Evolutionary conservation across 2,888 invertebrate species (phyloP), one percentile per base, ranked within the genome.

Genomic region (Dynastes hyllus): DNA sequence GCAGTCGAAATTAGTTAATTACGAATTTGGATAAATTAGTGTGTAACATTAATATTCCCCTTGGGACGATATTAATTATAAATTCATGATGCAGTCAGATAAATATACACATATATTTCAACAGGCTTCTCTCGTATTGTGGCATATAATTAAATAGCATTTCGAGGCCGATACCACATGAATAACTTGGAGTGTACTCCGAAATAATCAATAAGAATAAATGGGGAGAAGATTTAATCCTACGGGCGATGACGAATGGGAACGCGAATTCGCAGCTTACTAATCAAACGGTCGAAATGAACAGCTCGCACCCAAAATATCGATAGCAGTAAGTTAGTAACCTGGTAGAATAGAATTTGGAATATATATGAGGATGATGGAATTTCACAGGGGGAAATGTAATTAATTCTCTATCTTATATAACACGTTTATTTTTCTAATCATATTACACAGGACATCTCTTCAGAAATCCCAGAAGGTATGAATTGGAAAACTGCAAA

Each of bases 51-150:
- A 53, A 53, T 16, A 53, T 16, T 53, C 13, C 16, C 16, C 53
- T 6, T 5, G 13, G 16, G 53, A 53, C 13, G 6, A n/a, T 1
- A 53, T 53, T 16, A 22, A 61, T 61, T 27, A 61, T 29, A 29
- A 61, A 61, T 61, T 61, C 16, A 22, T 61, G 22, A 22, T 27
- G 16, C 27, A 29, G 22, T 27, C 61, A 29, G 29, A 29, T 29
- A 11, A 27, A 61, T 29, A 22, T 61, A 61, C 22, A 61, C 61
- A 29, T 27, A 29, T 11, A 61, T 61, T 61, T 61, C 61, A 61
- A 61, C 61, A 61, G 61, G 61, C 22, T 61, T 22, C 27, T 29
- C 29, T 61, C 27, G 4, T 32, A 32, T 22, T 22, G 11, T 61
- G 61, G 5, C 32, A 53, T 22, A 22, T 53, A 53, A 53, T 16